phyloP scores from a whole-genome alignment of 2,888 invertebrate species.

The Hirtodrosophila trivittata region DNA sequence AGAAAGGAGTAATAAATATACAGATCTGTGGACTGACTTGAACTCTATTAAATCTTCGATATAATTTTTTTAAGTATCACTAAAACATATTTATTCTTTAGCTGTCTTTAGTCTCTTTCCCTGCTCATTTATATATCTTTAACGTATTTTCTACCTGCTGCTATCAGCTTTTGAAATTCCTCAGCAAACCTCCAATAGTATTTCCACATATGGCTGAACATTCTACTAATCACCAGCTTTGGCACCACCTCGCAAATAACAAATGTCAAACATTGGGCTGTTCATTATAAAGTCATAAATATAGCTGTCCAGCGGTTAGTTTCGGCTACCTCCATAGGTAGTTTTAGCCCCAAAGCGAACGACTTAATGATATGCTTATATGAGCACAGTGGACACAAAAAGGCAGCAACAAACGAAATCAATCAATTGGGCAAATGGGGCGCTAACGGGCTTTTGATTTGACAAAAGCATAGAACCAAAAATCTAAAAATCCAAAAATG shows the following conservation, averaged over 20 bases:
- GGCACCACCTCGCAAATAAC: conserved; percentile 15
- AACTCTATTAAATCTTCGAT: too few species aligned
- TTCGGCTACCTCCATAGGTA: conserved; percentile 19
- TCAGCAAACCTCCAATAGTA: too few species aligned
- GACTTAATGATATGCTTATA: conserved; percentile 51
- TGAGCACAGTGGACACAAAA: conserved; percentile 27
- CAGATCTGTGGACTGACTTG: too few species aligned
- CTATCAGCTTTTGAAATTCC: too few species aligned
- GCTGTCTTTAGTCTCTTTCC: too few species aligned
- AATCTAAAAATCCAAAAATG: conserved; percentile 35
- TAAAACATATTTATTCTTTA: too few species aligned
- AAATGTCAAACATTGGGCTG: conserved; percentile 44
- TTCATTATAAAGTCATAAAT: conserved; percentile 55
- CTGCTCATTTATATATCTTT: background rate
- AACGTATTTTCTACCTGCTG: too few species aligned
- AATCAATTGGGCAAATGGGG: conserved; percentile 51
- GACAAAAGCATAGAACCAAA: conserved; percentile 44
- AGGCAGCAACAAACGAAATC: conserved; percentile 49
- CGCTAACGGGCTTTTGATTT: conserved; percentile 64
- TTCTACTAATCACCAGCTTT: too few species aligned
- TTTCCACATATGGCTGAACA: too few species aligned
- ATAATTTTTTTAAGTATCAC: too few species aligned
- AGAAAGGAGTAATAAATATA: too few species aligned
- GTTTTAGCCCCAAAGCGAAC: conserved; percentile 29
- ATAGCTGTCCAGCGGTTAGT: conserved; percentile 12